Conservation (phyloP, 2,888 invertebrate genomes). For the Ormyrus rosae region DNA sequence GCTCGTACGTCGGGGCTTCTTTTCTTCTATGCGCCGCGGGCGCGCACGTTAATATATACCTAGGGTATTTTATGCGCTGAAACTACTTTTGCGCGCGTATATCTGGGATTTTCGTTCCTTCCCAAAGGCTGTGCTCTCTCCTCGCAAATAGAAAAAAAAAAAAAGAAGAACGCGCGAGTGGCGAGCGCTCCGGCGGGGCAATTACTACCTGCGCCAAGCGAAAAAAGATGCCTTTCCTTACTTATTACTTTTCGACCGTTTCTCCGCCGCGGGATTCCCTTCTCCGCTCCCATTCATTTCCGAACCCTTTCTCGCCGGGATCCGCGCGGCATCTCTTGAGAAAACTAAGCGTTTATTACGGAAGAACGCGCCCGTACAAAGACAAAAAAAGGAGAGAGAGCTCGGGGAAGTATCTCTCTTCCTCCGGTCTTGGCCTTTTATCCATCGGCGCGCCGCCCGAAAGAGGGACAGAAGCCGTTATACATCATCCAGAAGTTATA, state of each 20-base stretch:
- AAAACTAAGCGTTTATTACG: slow-evolving; percentile 52
- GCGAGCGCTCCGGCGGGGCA: slow-evolving; percentile 15
- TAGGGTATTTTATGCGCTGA: not conserved
- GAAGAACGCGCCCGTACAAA: slow-evolving; percentile 48
- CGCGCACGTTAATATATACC: not conserved
- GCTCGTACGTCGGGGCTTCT: not conserved
- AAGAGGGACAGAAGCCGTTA: not conserved
- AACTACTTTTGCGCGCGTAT: not conserved
- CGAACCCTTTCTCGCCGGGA: slow-evolving; percentile 20
- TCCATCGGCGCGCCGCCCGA: not conserved
- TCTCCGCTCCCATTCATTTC: slow-evolving; percentile 32
- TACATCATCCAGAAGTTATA: slow-evolving; percentile 11
- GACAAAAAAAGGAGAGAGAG: not conserved
- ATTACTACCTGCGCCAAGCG: slow-evolving; percentile 13
- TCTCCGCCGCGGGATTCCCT: not conserved
- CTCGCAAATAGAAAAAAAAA: not conserved
- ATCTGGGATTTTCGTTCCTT: slow-evolving; percentile 1
- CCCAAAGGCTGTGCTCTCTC: not conserved
- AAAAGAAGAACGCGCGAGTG: slow-evolving; percentile 27
- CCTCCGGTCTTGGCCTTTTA: slow-evolving; percentile 23
- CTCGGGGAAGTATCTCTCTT: slow-evolving; percentile 6
- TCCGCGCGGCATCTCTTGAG: slow-evolving; percentile 42
- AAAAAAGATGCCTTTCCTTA: not conserved
- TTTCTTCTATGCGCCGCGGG: slow-evolving; percentile 21
- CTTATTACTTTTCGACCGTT: slow-evolving; percentile 40